Base-by-base conservation (phyloP, 1,140 invertebrate genomes). In the Temnothorax nylanderi region DNA sequence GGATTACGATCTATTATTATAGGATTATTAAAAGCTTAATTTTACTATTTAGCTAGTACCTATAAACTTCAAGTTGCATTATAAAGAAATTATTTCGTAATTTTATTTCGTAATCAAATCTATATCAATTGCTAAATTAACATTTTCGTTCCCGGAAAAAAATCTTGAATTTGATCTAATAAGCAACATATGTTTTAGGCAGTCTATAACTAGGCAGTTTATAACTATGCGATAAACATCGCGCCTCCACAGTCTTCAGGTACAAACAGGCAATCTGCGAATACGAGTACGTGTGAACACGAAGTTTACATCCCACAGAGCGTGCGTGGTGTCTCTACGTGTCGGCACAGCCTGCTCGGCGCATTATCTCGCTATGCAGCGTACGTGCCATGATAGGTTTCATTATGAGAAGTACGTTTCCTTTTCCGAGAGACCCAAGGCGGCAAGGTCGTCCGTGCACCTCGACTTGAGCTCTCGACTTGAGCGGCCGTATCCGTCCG, bases 371-470 rank as follows among this genome's bases (percentile, higher is more conserved):
- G 49, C 69, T 71, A 69, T 85, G 72, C 75, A n/a, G 34, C 37
- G 62, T 86, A 78, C 77, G 60, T 67, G 80, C 84, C 76, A 89
- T 85, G 87, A 90, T 89, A 88, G 86, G 86, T 90, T 92, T 93
- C 88, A 91, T 91, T 92, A 89, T 51, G 89, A 88, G 91, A 87
- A 85, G 76, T 88, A 82, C 89, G 89, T 93, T 92, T 92, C 91
- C 90, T 92, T 91, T 92, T 91, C 84, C 88, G 91, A 69, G 37
- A 67, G 65, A 89, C 67, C 69, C 21, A 62, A 67, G 32, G 34
- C 62, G 32, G 87, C 89, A 93, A 93, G 92, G 93, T 88, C 89
- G 80, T 51, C 21, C 65, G 54, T 77, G 71, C 88, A 82, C 41
- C 74, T 87, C 51, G 65, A 44, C 47, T 26, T 49, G 69, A 81